Conservation (phyloP, 2,797 vertebrate genomes). For the Tenualosa thibaudeaui region DNA sequence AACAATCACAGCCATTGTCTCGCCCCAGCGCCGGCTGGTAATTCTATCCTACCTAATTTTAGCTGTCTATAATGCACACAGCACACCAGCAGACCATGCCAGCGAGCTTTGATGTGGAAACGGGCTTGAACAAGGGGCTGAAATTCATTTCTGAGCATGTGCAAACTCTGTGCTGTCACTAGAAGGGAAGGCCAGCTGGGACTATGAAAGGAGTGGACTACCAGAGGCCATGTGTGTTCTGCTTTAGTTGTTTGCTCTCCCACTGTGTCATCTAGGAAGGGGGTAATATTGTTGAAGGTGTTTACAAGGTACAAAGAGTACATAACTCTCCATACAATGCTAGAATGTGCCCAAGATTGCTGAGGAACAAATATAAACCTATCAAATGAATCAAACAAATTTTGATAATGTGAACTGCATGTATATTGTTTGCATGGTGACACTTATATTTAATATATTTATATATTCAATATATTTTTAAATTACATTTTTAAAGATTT, state of each 20-base stretch:
- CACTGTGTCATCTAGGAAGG: neutral
- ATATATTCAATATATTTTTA: neutral
- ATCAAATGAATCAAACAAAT: neutral
- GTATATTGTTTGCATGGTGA: neutral
- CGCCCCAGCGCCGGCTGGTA: neutral
- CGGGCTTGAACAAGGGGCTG: neutral
- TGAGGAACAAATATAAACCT: neutral
- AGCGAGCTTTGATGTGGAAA: neutral
- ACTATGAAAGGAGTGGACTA: neutral
- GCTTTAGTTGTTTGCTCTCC: neutral
- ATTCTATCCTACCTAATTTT: constrained; percentile 7
- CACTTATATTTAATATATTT: neutral
- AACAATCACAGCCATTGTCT: constrained; percentile 10
- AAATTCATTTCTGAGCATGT: neutral
- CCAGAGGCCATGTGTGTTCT: neutral
- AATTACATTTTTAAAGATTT: neutral
- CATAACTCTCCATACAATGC: neutral
- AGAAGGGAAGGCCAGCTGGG: neutral
- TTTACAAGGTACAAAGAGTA: neutral
- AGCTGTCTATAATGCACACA: neutral
- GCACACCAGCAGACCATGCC: neutral
- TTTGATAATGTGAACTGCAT: neutral
- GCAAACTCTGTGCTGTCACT: neutral
- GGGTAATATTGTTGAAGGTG: neutral
- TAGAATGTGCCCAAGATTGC: neutral